These are phyloP conservation scores for Acipenser ruthenus DNA, from an alignment of 2,797 vertebrate species.

Conservation along the genomic window DNA sequence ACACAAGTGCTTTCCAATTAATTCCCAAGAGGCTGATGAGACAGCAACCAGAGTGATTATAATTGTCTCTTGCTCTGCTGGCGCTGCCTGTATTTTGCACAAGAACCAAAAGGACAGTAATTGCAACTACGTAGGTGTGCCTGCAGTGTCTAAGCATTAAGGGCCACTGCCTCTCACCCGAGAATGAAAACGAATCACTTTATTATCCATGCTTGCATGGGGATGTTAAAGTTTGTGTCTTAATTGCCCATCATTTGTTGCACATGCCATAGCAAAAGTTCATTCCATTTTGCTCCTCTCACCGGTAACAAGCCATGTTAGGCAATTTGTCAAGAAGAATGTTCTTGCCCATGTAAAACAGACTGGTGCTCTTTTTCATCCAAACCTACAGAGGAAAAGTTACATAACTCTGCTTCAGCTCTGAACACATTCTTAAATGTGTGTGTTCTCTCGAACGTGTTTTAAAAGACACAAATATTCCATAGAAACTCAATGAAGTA, in stretches of 20 bases:
- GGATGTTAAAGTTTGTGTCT: conserved; percentile 4
- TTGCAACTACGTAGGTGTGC: not conserved
- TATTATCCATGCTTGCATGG: conserved; percentile 4
- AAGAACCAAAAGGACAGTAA: not conserved
- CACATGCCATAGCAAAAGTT: conserved; percentile 4
- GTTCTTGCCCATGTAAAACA: not conserved
- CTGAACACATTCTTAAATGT: too few species aligned
- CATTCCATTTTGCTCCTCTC: not conserved
- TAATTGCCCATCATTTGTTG: conserved; percentile 24
- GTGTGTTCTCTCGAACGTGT: too few species aligned
- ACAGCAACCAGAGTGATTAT: conserved; percentile 1
- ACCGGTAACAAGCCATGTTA: not conserved
- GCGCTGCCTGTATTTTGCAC: not conserved
- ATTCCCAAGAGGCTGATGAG: conserved; percentile 2
- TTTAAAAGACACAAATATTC: too few species aligned
- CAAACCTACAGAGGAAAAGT: too few species aligned
- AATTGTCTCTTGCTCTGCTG: conserved; percentile 5
- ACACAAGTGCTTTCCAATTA: conserved; percentile 23
- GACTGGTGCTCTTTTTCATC: not conserved
- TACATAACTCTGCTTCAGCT: too few species aligned
- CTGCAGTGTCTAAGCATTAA: not conserved
- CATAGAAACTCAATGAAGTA: too few species aligned
- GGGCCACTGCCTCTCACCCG: not conserved
- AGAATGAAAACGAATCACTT: conserved; percentile 14
- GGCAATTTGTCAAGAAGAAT: not conserved